Evolutionary conservation across 2,797 vertebrate species (phyloP).

Genomic region (Hafferia zeledoni): DNA sequence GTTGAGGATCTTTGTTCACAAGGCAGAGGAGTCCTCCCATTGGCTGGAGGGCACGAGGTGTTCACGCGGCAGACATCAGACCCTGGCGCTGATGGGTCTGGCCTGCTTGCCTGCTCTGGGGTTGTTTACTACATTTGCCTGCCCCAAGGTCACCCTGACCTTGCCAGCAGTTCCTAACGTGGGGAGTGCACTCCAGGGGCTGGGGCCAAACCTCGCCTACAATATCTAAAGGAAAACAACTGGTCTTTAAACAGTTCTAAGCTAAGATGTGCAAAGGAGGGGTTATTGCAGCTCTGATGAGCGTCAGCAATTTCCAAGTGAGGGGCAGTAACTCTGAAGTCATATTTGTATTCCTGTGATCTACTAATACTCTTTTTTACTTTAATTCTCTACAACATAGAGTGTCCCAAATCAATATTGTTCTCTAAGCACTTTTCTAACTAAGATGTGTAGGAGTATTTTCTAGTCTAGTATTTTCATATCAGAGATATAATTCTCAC

Average conservation of each 20-base stretch:
- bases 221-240: background rate
- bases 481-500: background rate
- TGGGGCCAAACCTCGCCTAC: too few species aligned
- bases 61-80: too few species aligned
- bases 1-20: too few species aligned
- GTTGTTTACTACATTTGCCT: too few species aligned
- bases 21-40: too few species aligned
- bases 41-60: too few species aligned
- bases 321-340: background rate
- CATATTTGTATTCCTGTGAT: background rate
- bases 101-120: too few species aligned
- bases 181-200: too few species aligned
- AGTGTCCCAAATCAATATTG: background rate
- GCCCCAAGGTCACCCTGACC: too few species aligned
- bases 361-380: background rate
- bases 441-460: background rate
- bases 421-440: background rate
- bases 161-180: too few species aligned
- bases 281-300: background rate
- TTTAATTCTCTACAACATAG: background rate
- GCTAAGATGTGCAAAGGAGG: background rate
- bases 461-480: background rate
- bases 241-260: background rate
- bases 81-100: too few species aligned
- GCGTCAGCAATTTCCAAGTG: background rate